A percentile compares a stretch with the other conserved stretches of the same genome.
Conservation (phyloP, 2,113 vertebrate genomes). For the Larimichthys polyactis region DNA sequence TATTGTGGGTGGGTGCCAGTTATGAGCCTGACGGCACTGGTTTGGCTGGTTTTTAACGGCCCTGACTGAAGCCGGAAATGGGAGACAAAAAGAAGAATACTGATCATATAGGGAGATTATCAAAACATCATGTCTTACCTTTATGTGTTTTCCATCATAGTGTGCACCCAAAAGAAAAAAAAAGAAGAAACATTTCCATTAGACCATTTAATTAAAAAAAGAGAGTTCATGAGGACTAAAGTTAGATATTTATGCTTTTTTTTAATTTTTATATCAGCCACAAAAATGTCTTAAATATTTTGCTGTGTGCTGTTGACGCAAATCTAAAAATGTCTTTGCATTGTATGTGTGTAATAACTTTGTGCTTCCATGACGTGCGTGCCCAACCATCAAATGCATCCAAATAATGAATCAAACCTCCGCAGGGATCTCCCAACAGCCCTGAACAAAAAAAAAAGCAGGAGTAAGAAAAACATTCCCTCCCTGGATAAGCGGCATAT, state of each 20-base stretch:
- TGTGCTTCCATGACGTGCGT: not conserved
- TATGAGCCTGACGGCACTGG: constrained; percentile 14
- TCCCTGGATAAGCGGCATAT: constrained; percentile 30
- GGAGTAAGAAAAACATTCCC: not conserved
- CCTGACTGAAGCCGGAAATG: not conserved
- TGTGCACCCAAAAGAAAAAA: constrained; percentile 1
- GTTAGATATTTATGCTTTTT: not conserved
- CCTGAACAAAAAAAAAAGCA: not conserved
- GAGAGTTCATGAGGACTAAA: not conserved
- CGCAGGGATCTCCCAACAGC: not conserved
- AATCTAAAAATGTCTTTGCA: not conserved
- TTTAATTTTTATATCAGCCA: not conserved
- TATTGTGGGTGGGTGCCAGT: constrained; percentile 11
- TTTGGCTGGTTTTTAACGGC: not conserved
- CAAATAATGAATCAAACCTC: constrained; percentile 5
- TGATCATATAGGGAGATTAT: not conserved
- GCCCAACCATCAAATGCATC: not conserved
- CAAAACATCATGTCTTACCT: constrained; percentile 31
- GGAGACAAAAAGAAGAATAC: not conserved
- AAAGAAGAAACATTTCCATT: not conserved
- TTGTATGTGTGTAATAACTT: not conserved
- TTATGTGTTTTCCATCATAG: constrained; percentile 19
- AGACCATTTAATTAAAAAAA: not conserved
- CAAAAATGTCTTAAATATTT: not conserved
- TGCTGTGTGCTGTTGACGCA: not conserved